Evolutionary conservation across 2,113 vertebrate species (phyloP).

Genomic region (Setophaga kirtlandii): DNA sequence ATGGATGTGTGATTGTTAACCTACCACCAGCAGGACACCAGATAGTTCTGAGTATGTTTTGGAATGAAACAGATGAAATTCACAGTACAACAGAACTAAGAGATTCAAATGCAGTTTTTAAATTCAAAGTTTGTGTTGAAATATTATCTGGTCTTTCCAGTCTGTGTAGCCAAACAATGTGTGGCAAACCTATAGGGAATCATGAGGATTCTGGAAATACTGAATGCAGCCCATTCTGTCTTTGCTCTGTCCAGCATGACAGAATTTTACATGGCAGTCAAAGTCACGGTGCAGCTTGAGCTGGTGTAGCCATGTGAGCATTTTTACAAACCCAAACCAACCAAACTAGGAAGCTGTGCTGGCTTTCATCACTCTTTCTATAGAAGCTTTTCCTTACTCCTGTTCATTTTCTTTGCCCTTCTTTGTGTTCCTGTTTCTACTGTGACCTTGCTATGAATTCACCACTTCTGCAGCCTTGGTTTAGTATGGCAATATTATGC

Average conservation of each 20-base stretch:
- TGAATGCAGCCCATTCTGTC: background rate
- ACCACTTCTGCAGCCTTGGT: background rate
- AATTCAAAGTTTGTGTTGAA: background rate
- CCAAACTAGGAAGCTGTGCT: background rate
- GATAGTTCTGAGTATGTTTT: background rate
- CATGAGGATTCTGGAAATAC: background rate
- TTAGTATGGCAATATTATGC: background rate
- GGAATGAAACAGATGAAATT: background rate
- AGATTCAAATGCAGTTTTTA: background rate
- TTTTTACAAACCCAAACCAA: background rate
- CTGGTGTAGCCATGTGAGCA: background rate
- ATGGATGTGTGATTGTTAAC: background rate
- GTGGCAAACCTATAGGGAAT: background rate
- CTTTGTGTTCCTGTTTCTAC: background rate
- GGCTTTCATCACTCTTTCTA: background rate
- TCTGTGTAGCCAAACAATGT: background rate
- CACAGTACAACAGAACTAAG: background rate
- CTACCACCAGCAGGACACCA: background rate
- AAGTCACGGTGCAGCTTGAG: background rate
- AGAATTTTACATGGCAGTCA: background rate
- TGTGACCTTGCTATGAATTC: background rate
- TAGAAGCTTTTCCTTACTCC: background rate
- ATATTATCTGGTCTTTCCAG: background rate
- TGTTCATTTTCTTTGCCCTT: background rate
- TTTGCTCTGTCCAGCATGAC: background rate